Base-by-base conservation (phyloP, 2,888 invertebrate genomes). In the Agriopis leucophaearia region DNA sequence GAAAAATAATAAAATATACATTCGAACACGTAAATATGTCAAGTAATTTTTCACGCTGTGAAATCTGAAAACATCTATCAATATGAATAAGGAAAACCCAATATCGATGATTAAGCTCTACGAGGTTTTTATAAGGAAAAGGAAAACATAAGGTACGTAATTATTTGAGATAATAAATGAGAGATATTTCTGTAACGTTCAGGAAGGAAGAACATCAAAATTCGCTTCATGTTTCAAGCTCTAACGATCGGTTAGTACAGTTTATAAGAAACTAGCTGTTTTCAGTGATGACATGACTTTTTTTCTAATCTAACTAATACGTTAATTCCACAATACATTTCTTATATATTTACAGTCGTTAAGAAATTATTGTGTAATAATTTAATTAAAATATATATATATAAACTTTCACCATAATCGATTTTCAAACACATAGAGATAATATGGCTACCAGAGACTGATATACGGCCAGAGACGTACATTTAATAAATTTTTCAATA, bases 21-120 rank as follows among this genome's bases (percentile, higher is more conserved):
- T 12, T n/a, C 1, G 3, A 36, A 35, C 36, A 1, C 5, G 50
- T 51, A n/a, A 52, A 52, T 52, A 47, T 48, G 9, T 42, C 42
- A 18, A 10, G 45, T 9, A 2, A 50, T 42, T 50, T 50, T 60
- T 59, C 27, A 38, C 6, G n/a, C n/a, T 8, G n/a, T 40, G 12
- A 50, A 50, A 40, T 12, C 48, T 38, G 18, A 45, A 48, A 27
- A 48, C 59, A 48, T 50, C 59, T 27, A 60, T 51, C 60, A 42
- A 50, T 51, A 48, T 7, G 27, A 51, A 51, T 51, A 18, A 51
- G 51, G 60, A 60, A 60, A 55, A 55, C 9, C 13, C 16, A 16
- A 16, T 13, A 18, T 5, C 0, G 35, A 38, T 44, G 51, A 60
- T 51, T 27, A 50, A 51, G 51, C 27, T 55, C 18, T 1, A 13